Evolutionary conservation across 1,140 invertebrate genomes (phyloP).

Genomic region (Leguminivora glycinivorella): DNA sequence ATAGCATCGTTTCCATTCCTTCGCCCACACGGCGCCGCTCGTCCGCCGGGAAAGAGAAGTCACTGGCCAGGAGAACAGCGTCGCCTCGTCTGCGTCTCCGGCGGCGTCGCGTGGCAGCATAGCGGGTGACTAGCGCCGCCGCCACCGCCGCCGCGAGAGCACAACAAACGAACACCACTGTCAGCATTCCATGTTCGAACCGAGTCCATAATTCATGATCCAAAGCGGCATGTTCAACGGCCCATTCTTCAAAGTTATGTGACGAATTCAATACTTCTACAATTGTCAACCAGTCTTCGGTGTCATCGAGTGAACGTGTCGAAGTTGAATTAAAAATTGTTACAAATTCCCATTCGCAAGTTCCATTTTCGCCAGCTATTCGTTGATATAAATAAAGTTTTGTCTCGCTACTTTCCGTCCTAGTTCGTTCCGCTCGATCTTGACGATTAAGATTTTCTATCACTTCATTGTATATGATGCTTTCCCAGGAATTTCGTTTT

Average conservation of each 20-base stretch:
- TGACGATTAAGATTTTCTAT: conserved; percentile 38
- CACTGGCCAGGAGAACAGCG: conserved; percentile 45
- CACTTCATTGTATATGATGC: conserved; percentile 41
- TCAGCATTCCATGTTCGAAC: conserved; percentile 6
- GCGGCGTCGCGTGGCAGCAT: conserved; percentile 37
- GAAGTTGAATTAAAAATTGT: conserved; percentile 38
- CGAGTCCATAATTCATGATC: conserved; percentile 20
- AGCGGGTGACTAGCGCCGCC: conserved; percentile 34
- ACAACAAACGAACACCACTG: conserved; percentile 24
- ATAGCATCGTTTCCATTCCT: conserved; percentile 89
- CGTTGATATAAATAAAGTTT: conserved; percentile 45
- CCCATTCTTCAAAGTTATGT: conserved; percentile 33
- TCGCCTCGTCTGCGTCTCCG: conserved; percentile 32
- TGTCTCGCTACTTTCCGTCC: conserved; percentile 29
- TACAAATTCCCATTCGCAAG: conserved; percentile 37
- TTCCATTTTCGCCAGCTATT: not conserved
- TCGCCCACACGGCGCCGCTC: conserved; percentile 82
- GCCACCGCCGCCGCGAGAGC: conserved; percentile 33
- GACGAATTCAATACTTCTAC: conserved; percentile 36
- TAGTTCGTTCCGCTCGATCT: conserved; percentile 31
- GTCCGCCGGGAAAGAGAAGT: conserved; percentile 60
- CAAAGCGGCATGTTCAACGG: conserved; percentile 22
- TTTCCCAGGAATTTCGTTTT: conserved; percentile 3
- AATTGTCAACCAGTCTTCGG: conserved; percentile 40
- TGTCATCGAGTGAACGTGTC: conserved; percentile 35